Base-by-base conservation (phyloP, 2,113 vertebrate species). In the Stegostoma tigrinum region DNA sequence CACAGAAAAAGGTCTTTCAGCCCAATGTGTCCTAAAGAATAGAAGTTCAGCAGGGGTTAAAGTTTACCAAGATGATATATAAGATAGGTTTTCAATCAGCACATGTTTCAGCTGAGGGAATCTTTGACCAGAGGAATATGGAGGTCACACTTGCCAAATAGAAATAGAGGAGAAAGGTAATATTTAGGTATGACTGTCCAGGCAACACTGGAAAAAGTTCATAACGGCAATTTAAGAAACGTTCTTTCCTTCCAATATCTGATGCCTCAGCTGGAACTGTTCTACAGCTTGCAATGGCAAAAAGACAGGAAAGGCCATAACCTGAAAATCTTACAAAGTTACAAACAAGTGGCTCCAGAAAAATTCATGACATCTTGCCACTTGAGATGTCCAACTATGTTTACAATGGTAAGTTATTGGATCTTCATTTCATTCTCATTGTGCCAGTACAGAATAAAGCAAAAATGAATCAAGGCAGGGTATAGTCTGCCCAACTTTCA, bases 301-400 rank as follows among this genome's bases (percentile, higher is more conserved):
- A 80, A n/a, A 80, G 17, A 80, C 38, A n/a, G 75, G 75, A 17
- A 38, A n/a, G 78, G 78, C n/a, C 78, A 38, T 80, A n/a, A 80
- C 10, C 14, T 42, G 78, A 80, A 80, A 38, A 80, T 17, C n/a
- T 80, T 80, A 80, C 4, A 80, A 80, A 38, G 78, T 67, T 95
- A 19, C 48, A 95, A 85, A 64, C 89, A 96, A 15, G 67, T 95
- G 27, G 7, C 30, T 64, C 34, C 64, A 48, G n/a, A 96, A 34
- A 78, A 83, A 95, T 80, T n/a, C 34, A 34, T 94, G 89, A 95
- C n/a, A 70, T 67, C 72, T 95, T 48, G 10, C 85, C n/a, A 38
- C 66, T 96, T 2, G 75, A 67, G 34, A 42, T 95, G 70, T 19
- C 95, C 23, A 83, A 80, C 75, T 68, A 96, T n/a, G n/a, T 68